Base-by-base conservation (phyloP, 2,113 vertebrate genomes). In the Paradoxurus hermaphroditus region DNA sequence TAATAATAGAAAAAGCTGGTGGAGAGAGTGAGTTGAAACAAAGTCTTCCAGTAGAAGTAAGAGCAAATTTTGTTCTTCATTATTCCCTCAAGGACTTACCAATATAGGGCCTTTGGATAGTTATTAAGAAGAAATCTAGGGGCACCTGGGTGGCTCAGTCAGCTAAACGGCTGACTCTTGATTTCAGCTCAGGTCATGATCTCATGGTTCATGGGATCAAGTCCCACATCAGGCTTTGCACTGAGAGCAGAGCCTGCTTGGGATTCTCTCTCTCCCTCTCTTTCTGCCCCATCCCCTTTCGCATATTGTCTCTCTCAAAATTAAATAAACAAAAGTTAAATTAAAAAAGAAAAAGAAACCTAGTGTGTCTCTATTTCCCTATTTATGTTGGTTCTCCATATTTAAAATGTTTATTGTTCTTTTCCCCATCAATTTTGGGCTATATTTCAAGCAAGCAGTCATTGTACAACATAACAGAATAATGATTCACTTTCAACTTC, bases 401-500 rank as follows among this genome's bases (percentile, higher is more conserved):
- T 91, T 90, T 79, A 19, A 93, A 96, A 83, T 90, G 16, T 73
- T 86, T 49, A 83, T 63, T 67, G 51, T 6, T 46, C 2, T 56
- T 12, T 56, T 91, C 82, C 78, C 16, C 29, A 65, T 84, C 36
- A 23, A 12, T 90, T 87, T 16, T 41, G 18, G 11, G 19, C 44
- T 81, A 6, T 84, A 15, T 70, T 79, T 72, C 14, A 95, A 93
- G 46, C 16, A 56, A 79, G 16, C 8, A 2, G 8, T 81, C 31
- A 78, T 65, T 94, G 41, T 87, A 41, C 83, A 46, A 81, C 8
- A 23, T 63, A 82, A 19, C 49, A 79, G 90, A 68, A 94, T 89
- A 83, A 86, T 79, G 82, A 95, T 89, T 83, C 78, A 86, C 46
- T 83, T 95, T 96, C 49, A 46, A 7, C 67, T 93, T 81, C 10